A percentile compares a stretch with the other conserved stretches of the same genome.
Conservation (phyloP, 2,888 invertebrate species). For the Amphiduros pacificus region DNA sequence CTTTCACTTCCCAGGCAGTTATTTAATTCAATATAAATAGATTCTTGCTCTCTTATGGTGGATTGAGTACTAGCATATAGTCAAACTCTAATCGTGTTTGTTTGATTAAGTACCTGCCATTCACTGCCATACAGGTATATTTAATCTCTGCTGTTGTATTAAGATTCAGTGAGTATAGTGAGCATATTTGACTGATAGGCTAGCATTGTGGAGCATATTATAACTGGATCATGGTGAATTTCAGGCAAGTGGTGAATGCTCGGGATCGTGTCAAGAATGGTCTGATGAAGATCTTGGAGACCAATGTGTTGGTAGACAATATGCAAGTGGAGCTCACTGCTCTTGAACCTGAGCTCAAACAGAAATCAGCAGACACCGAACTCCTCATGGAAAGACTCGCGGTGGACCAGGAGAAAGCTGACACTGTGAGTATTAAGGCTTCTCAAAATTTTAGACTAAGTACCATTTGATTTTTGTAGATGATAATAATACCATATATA, state of each 20-base stretch:
- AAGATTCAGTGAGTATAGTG: too few relatives aligned
- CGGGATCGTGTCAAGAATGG: conserved; percentile 58
- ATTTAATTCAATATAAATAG: too few relatives aligned
- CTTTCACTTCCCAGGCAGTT: too few relatives aligned
- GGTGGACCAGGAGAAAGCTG: conserved; percentile 80
- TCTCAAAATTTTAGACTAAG: neutral
- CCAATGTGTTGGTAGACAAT: conserved; percentile 76
- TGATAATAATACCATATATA: neutral
- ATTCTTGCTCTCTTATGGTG: too few relatives aligned
- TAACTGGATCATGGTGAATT: too few relatives aligned
- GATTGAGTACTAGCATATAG: too few relatives aligned
- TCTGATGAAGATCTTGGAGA: conserved; percentile 76
- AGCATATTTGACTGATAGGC: too few relatives aligned
- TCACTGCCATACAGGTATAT: too few relatives aligned
- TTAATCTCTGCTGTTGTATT: too few relatives aligned
- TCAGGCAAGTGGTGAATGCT: conserved; percentile 51
- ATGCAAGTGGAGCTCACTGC: conserved; percentile 84
- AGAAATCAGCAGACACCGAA: conserved; percentile 76
- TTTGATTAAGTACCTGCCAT: too few relatives aligned
- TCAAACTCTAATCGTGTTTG: too few relatives aligned
- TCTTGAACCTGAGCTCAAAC: conserved; percentile 79
- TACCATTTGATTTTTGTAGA: neutral
- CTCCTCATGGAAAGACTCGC: conserved; percentile 75
- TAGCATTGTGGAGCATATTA: too few relatives aligned
- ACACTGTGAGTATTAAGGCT: conserved; percentile 64